phyloP scores from a whole-genome alignment of 2,113 vertebrate genomes.

The Marmota monax region DNA sequence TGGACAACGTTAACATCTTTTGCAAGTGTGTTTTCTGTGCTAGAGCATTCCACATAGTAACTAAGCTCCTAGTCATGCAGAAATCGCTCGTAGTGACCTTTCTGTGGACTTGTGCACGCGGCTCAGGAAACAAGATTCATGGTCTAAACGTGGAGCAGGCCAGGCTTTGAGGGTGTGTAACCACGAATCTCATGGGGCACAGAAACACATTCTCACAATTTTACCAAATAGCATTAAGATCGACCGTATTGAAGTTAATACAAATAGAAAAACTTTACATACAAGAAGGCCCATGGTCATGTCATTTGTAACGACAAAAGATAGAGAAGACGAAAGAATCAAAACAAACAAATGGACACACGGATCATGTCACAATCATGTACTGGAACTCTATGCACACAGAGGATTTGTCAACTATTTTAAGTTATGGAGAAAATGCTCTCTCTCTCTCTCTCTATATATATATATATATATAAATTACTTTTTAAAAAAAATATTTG shows the following conservation, averaged over 20 bases:
- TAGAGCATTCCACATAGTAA: neutral
- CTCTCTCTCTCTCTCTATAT: no score
- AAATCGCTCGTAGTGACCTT: rapidly evolving
- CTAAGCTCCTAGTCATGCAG: rapidly evolving
- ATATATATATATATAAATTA: neutral
- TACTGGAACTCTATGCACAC: neutral
- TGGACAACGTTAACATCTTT: neutral
- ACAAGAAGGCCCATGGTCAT: neutral
- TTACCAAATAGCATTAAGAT: neutral
- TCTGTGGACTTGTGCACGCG: rapidly evolving
- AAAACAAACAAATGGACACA: neutral
- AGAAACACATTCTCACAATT: neutral
- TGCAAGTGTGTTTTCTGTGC: neutral
- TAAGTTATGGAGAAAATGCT: neutral
- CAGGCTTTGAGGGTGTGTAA: rapidly evolving
- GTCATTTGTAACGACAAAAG: neutral
- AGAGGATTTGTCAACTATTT: neutral
- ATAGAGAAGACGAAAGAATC: neutral
- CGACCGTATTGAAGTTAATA: neutral
- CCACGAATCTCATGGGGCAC: no score
- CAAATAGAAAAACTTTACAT: neutral
- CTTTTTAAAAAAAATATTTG: no score
- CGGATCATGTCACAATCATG: rapidly evolving
- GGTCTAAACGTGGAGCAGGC: neutral
- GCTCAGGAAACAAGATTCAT: neutral